Evolutionary conservation across 2,797 vertebrate species (phyloP).

Genomic region (Luscinia megarhynchos): DNA sequence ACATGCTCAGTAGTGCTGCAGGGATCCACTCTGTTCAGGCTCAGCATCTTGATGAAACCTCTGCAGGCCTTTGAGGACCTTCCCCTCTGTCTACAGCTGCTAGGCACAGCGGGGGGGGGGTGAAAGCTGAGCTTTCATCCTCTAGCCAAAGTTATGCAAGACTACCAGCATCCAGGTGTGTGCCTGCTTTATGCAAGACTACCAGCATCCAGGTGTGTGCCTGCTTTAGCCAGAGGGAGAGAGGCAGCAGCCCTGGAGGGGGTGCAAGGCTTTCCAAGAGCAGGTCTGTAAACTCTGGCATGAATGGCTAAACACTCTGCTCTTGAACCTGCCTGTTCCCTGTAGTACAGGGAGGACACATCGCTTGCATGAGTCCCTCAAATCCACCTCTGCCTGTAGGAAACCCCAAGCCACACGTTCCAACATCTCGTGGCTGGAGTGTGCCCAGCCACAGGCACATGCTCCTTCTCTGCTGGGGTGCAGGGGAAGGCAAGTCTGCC

Average conservation of each 20-base stretch:
- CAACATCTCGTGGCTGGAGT: rapidly evolving
- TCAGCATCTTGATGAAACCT: neutral
- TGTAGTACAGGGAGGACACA: neutral
- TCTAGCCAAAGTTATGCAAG: neutral
- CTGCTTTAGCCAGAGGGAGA: neutral
- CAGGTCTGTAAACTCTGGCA: slow-evolving; percentile 17
- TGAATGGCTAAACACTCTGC: slow-evolving; percentile 3
- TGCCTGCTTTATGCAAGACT: neutral
- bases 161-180: neutral
- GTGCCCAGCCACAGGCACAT: neutral
- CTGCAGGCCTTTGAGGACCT: neutral
- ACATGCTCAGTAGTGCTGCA: neutral
- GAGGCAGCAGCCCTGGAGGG: neutral
- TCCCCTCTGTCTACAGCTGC: neutral
- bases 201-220: neutral
- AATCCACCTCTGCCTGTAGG: neutral
- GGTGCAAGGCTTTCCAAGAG: neutral
- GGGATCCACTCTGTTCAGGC: neutral
- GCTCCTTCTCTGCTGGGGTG: neutral
- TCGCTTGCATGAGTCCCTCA: neutral
- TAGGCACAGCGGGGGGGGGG: neutral
- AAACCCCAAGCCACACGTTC: neutral
- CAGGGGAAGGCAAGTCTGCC: neutral
- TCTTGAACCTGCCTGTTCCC: neutral
- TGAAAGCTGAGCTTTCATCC: slow-evolving; percentile 22